These are phyloP conservation scores for Maccullochella peelii DNA, from an alignment of 2,113 vertebrate genomes.

Conservation along the genomic window DNA sequence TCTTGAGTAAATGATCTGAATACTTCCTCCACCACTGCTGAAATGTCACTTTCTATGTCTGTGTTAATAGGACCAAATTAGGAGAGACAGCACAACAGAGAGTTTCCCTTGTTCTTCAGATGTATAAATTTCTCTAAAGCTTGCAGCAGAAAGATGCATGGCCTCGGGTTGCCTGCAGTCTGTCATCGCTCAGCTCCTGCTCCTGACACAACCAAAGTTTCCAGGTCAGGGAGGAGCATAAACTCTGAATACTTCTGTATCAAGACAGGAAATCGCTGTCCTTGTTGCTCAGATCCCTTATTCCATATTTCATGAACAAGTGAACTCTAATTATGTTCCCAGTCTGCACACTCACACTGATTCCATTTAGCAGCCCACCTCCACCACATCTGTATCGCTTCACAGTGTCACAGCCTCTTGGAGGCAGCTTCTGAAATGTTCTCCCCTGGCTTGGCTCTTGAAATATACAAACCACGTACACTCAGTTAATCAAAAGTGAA, in stretches of 20 bases:
- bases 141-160: conserved; percentile 44
- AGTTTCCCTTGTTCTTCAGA: conserved; percentile 34
- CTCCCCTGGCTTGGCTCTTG: conserved; percentile 50
- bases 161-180: conserved; percentile 71
- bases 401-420: conserved; percentile 16
- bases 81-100: not conserved
- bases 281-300: conserved; percentile 36
- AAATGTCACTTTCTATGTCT: not conserved
- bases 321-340: conserved; percentile 70
- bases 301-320: conserved; percentile 78
- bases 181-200: conserved; percentile 43
- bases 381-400: conserved; percentile 40
- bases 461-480: conserved; percentile 61
- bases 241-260: conserved; percentile 25
- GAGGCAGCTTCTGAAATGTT: conserved; percentile 46
- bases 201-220: conserved; percentile 57
- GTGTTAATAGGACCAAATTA: conserved; percentile 11
- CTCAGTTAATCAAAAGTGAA: conserved; percentile 72
- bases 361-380: conserved; percentile 50
- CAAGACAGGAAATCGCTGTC: conserved; percentile 37
- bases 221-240: conserved; percentile 54
- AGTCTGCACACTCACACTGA: conserved; percentile 49
- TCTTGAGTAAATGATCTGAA: not conserved
- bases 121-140: conserved; percentile 26
- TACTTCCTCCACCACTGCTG: not conserved